Evolutionary conservation across 1,140 invertebrate species (phyloP).

Genomic region (Ceratina japonica): DNA sequence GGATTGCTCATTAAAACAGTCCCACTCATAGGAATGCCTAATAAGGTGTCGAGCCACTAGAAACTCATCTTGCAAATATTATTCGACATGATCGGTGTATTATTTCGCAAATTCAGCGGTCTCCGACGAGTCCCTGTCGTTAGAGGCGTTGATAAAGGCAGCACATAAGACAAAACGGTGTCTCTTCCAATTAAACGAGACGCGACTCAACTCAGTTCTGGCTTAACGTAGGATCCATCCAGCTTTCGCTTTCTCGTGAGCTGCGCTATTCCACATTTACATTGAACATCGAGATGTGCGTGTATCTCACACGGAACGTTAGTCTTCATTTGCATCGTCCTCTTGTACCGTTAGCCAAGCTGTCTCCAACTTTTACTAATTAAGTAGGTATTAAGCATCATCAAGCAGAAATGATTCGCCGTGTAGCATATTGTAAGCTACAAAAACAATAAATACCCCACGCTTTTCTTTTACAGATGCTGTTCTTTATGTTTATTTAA

Average conservation of each 20-base stretch:
- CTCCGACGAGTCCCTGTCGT: neutral
- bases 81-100: neutral
- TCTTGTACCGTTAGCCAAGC: neutral
- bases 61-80: constrained; percentile 22
- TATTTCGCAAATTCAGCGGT: neutral
- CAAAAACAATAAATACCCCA: constrained; percentile 3
- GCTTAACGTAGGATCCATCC: constrained; percentile 10
- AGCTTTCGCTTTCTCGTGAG: constrained; percentile 47
- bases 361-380: constrained; percentile 9
- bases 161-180: neutral
- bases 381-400: too few relatives aligned
- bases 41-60: neutral
- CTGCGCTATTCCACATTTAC: neutral
- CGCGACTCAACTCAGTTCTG: constrained; percentile 21
- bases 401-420: constrained; percentile 9
- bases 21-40: neutral
- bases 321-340: constrained; percentile 41
- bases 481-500: neutral
- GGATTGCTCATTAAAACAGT: constrained; percentile 1
- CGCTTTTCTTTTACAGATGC: neutral
- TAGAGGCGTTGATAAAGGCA: constrained; percentile 5
- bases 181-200: neutral
- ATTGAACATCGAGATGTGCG: constrained; percentile 14
- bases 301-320: constrained; percentile 29
- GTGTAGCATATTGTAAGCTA: neutral